phyloP scores from a whole-genome alignment of 2,888 invertebrate genomes.

The Dione juno region DNA sequence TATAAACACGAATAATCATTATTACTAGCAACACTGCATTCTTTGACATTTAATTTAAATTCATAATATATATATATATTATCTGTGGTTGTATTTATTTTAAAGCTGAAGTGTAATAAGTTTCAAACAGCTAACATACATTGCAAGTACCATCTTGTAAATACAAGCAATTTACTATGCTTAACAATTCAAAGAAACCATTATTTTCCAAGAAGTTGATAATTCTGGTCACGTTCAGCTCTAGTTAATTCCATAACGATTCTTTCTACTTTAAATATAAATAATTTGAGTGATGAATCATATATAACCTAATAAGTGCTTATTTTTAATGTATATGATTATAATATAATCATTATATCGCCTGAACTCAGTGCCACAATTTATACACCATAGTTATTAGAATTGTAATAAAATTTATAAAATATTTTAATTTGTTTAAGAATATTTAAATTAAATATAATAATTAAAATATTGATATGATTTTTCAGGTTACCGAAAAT shows the following conservation, averaged over 20 bases:
- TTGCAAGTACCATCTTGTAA: no score
- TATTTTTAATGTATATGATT: not conserved
- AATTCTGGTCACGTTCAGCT: not conserved
- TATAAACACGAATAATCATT: no score
- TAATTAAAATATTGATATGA: not conserved
- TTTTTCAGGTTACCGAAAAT: slow-evolving; percentile 11
- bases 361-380: not conserved
- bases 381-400: no score
- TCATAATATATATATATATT: no score
- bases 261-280: not conserved
- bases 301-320: not conserved
- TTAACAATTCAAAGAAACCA: not conserved
- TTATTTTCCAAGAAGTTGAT: not conserved
- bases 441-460: slow-evolving; percentile 2
- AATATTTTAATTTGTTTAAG: not conserved
- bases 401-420: not conserved
- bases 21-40: no score
- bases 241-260: not conserved
- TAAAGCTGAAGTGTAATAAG: not conserved
- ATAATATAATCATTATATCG: not conserved
- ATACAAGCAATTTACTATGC: not conserved
- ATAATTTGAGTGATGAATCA: not conserved
- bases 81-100: not conserved
- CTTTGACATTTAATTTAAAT: no score
- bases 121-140: no score